phyloP scores from a whole-genome alignment of 2,888 invertebrate genomes.

The Drosophila neonasuta region DNA sequence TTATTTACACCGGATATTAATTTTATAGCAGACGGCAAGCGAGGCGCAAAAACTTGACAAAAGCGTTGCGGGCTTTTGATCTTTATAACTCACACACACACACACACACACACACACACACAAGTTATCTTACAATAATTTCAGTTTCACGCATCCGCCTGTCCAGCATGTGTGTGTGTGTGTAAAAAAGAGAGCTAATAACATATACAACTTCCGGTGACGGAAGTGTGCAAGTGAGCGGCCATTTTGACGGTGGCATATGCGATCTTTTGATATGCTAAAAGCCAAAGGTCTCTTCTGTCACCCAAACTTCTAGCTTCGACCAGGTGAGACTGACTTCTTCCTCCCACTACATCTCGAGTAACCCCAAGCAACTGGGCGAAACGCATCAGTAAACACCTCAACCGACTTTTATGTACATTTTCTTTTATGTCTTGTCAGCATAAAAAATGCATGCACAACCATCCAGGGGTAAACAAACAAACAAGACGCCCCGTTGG shows the following conservation, averaged over 20 bases:
- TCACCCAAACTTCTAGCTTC: conserved; percentile 27
- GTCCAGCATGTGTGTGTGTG: conserved; percentile 47
- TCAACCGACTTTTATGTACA: conserved; percentile 70
- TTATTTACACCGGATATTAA: conserved; percentile 79
- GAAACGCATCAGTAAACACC: conserved; percentile 72
- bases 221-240: conserved; percentile 70
- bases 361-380: conserved; percentile 53
- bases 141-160: conserved; percentile 62
- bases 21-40: conserved; percentile 71
- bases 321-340: conserved; percentile 33
- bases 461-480: conserved; percentile 61
- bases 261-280: conserved; percentile 62
- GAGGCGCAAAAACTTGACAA: conserved; percentile 58
- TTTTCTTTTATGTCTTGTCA: conserved; percentile 72
- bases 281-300: conserved; percentile 43
- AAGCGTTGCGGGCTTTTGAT: conserved; percentile 64
- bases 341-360: neutral
- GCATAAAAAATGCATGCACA: conserved; percentile 72
- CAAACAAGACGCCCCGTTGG: conserved; percentile 60
- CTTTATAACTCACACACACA: conserved; percentile 22
- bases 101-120: conserved; percentile 9
- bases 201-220: conserved; percentile 67
- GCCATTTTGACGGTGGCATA: conserved; percentile 52
- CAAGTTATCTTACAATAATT: conserved; percentile 64
- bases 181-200: conserved; percentile 55